Conservation (phyloP, 2,113 vertebrate species). For the Anseranas semipalmata region DNA sequence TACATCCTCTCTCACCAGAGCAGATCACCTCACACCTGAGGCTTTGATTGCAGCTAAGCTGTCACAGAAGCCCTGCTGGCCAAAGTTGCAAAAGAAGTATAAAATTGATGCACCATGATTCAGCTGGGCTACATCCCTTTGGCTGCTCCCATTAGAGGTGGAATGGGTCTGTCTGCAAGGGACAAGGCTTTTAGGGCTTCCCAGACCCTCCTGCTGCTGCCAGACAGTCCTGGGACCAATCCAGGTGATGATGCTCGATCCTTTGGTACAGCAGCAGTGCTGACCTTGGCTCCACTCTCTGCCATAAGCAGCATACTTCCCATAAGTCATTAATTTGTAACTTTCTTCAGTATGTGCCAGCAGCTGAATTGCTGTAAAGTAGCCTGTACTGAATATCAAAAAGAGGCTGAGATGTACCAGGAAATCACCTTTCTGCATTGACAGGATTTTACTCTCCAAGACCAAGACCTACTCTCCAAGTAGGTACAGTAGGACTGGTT, state of each 20-base stretch:
- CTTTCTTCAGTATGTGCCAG: slow-evolving; percentile 4
- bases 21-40: not conserved
- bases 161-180: accelerated
- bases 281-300: not conserved
- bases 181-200: not conserved
- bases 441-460: not conserved
- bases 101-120: not conserved
- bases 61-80: not conserved
- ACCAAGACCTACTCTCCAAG: too few species aligned
- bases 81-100: not conserved
- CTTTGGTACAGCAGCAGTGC: not conserved
- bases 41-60: not conserved
- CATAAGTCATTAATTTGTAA: slow-evolving; percentile 34
- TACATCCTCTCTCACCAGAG: not conserved
- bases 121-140: not conserved
- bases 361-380: not conserved
- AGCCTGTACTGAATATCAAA: not conserved
- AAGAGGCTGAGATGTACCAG: not conserved
- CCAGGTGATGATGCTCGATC: not conserved
- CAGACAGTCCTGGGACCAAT: not conserved
- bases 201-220: not conserved
- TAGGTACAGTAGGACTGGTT: not conserved
- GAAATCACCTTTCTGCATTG: not conserved
- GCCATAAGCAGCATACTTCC: not conserved
- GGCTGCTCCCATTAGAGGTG: not conserved